A percentile compares a stretch with the other conserved stretches of the same genome.
Evolutionary conservation across 2,888 invertebrate genomes (phyloP).

Genomic region (Pheosia tremula): DNA sequence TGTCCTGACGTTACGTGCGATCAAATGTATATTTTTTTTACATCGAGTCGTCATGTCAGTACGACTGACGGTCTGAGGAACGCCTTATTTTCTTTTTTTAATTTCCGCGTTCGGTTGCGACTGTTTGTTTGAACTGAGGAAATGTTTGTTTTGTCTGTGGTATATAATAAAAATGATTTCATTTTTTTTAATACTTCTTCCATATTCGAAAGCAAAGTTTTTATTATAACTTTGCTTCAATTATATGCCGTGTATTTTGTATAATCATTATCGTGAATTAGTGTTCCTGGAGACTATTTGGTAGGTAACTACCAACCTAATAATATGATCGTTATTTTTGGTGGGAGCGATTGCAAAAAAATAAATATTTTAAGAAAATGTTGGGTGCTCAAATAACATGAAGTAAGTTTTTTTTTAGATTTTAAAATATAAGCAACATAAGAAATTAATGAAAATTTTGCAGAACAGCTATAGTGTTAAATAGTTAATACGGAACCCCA

Average conservation of each 20-base stretch:
- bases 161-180: conserved; percentile 21
- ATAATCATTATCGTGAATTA: too few species aligned
- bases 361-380: too few species aligned
- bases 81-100: conserved; percentile 31
- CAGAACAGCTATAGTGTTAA: too few species aligned
- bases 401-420: too few species aligned
- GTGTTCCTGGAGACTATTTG: too few species aligned
- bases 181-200: conserved; percentile 20
- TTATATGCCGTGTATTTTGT: not conserved
- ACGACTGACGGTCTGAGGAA: conserved; percentile 44
- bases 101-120: conserved; percentile 34
- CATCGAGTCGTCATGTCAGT: conserved; percentile 37
- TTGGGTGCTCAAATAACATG: too few species aligned
- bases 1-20: conserved; percentile 60
- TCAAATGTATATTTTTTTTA: conserved; percentile 58
- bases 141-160: not conserved
- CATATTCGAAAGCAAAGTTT: not conserved
- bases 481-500: conserved; percentile 1
- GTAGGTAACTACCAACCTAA: too few species aligned
- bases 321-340: too few species aligned
- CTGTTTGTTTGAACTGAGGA: not conserved
- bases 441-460: too few species aligned
- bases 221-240: too few species aligned
- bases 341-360: too few species aligned
- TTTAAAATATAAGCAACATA: too few species aligned